Evolutionary conservation across 2,888 invertebrate species (phyloP), one percentile per base, ranked within the genome.

Genomic region (Coelogynopora nodosa): DNA sequence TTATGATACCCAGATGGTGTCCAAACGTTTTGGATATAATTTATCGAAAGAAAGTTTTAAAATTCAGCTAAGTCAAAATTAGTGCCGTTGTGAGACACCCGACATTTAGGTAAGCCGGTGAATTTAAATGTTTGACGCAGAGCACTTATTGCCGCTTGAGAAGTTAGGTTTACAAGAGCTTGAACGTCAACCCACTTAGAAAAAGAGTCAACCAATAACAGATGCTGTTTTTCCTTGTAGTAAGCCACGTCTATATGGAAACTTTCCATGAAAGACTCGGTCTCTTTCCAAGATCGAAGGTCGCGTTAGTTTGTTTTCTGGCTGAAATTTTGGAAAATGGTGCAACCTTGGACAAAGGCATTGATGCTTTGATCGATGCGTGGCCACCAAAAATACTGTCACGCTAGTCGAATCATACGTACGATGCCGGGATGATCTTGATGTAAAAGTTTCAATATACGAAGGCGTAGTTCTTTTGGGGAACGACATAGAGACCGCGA

Each of bases 341-440:
- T 0, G 18, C 84, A 84, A 26, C 31, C 18, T 29, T 67, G 30
- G 23, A 28, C 27, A 67, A 84, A 84, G 30, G 28, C 0, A 31
- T 84, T 84, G 0, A 84, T 84, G 26, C 31, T 30, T 2, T 26
- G 10, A 31, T 84, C 84, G 10, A 84, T 84, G 31, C 27, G 31
- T 84, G 84, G 84, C 84, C 84, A 84, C 84, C 84, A 84, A 67
- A 84, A 84, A 30, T 84, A 84, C 31, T 84, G 0, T 84, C 84
- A 67, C 2, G 84, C 84, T 31, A 84, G 30, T 23, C 84, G 31
- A 26, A 84, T 84, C 84, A 82, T 84, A 0, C 31, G 84, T n/a
- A 84, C 84, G n/a, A 84, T 67, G 26, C 84, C 84, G 0, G 30
- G 49, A 49, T 49, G 49, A 49, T 49, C 49, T 49, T 49, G 49